Percentiles rank a stretch among this genome's conserved stretches.
Conservation (phyloP, 1,140 invertebrate genomes). For the Drosophila lowei region DNA sequence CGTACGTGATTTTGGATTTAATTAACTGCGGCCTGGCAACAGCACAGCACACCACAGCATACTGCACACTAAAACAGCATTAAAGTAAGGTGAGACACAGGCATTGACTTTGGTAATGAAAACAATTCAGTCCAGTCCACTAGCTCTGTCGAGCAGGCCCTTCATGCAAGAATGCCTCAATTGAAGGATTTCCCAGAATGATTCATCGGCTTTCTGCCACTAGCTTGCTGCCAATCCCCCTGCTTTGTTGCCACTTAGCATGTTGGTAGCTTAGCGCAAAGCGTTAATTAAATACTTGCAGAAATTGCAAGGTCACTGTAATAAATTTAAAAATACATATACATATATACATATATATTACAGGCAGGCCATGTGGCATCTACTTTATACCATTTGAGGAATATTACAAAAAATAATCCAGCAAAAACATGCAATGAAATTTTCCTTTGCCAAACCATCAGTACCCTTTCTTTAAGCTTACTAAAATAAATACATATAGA, state of each 20-base stretch:
- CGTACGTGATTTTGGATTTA: slow-evolving; percentile 67
- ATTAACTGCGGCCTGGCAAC: slow-evolving; percentile 51
- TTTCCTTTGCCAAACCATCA: not conserved
- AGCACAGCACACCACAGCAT: slow-evolving; percentile 3
- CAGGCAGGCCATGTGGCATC: slow-evolving; percentile 21
- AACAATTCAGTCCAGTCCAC: slow-evolving; percentile 24
- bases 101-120: slow-evolving; percentile 75
- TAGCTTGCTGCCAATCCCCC: not conserved
- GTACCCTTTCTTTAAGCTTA: no score
- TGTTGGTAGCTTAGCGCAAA: slow-evolving; percentile 5
- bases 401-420: not conserved
- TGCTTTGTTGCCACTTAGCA: not conserved
- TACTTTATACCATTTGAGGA: slow-evolving; percentile 17
- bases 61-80: slow-evolving; percentile 9
- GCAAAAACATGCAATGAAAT: not conserved
- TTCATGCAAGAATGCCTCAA: slow-evolving; percentile 71
- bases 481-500: no score
- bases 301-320: slow-evolving; percentile 40
- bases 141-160: slow-evolving; percentile 29
- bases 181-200: slow-evolving; percentile 49
- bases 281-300: slow-evolving; percentile 50
- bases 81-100: slow-evolving; percentile 37
- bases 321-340: slow-evolving; percentile 34
- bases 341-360: slow-evolving; percentile 13
- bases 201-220: slow-evolving; percentile 6